Evolutionary conservation across 2,113 vertebrate species (phyloP).

Genomic region (Nicator chloris): DNA sequence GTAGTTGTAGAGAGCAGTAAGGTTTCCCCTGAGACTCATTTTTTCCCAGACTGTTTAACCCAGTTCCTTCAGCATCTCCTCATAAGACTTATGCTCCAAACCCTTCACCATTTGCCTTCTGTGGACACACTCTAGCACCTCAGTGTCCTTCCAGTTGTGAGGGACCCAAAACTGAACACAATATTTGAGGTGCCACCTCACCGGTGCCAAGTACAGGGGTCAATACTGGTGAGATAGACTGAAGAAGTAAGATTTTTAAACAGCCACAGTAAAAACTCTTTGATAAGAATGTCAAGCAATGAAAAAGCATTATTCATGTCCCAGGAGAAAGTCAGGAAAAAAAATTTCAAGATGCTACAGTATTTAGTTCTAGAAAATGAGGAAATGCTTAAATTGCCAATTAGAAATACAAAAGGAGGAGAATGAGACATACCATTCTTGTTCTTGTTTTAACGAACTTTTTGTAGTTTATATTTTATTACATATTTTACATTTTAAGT

Average conservation of each 20-base stretch:
- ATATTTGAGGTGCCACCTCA: not conserved
- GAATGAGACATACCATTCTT: not conserved
- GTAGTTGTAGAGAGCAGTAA: fast-evolving
- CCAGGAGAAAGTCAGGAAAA: not conserved
- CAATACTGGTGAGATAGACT: not conserved
- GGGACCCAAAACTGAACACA: not conserved
- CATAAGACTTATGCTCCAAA: not conserved
- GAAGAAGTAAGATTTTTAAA: not conserved
- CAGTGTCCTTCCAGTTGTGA: not conserved
- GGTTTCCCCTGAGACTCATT: not conserved
- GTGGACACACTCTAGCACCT: not conserved
- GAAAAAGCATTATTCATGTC: not conserved
- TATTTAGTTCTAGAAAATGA: not conserved
- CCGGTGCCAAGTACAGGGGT: fast-evolving
- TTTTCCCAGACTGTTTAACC: not conserved
- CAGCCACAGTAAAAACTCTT: not conserved
- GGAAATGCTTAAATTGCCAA: not conserved
- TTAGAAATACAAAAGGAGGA: not conserved
- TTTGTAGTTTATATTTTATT: not conserved
- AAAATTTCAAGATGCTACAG: not conserved
- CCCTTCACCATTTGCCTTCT: not conserved
- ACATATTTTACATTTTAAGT: not conserved
- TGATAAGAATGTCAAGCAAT: not conserved
- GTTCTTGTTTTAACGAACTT: not conserved
- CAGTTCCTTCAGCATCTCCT: not conserved